phyloP scores from a whole-genome alignment of 2,113 vertebrate species.

The Grallaria varia region DNA sequence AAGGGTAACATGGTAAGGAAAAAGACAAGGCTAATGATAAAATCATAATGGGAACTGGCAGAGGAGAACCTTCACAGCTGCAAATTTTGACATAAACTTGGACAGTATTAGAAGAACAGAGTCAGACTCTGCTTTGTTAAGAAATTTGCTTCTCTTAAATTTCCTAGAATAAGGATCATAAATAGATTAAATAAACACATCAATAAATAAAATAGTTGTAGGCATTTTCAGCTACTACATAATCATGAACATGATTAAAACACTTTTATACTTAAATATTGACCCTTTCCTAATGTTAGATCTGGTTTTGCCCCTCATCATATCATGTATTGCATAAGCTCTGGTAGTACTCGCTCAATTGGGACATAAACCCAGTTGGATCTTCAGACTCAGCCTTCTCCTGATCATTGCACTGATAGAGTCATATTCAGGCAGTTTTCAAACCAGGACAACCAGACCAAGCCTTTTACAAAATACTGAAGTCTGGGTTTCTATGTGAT shows the following conservation, averaged over 20 bases:
- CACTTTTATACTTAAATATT: neutral
- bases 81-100: constrained; percentile 17
- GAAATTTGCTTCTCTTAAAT: neutral
- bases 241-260: neutral
- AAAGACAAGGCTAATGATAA: neutral
- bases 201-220: neutral
- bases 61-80: neutral
- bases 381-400: neutral
- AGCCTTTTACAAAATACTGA: neutral
- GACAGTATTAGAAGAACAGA: neutral
- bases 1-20: neutral
- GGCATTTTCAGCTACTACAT: neutral
- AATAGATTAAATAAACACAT: neutral
- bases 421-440: neutral
- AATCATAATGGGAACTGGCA: constrained; percentile 12
- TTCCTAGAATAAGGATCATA: neutral
- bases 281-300: neutral
- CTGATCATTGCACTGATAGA: neutral
- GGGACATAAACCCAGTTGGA: neutral
- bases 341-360: neutral
- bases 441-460: neutral
- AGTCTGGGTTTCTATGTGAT: neutral
- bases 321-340: neutral
- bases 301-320: neutral
- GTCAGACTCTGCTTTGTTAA: neutral